Percentiles rank a stretch among this genome's conserved stretches.
These are phyloP conservation scores for Xanthia togata DNA, from an alignment of 2,888 invertebrate species.

Conservation along the genomic window DNA sequence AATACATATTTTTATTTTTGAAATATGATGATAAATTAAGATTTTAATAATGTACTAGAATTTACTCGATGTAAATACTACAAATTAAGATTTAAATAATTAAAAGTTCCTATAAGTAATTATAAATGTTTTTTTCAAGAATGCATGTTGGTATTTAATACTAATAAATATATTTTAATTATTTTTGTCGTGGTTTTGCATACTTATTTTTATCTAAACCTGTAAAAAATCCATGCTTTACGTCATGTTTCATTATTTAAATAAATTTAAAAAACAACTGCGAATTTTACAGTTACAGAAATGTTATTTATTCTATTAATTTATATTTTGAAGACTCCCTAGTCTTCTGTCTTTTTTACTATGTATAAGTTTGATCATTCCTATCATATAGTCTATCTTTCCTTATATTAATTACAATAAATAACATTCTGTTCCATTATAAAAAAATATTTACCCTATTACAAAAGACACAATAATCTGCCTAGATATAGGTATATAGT, in stretches of 20 bases:
- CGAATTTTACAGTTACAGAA: neutral
- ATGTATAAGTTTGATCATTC: neutral
- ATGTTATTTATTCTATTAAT: neutral
- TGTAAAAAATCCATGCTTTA: neutral
- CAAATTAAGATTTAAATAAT: constrained; percentile 48
- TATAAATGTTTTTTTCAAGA: constrained; percentile 36
- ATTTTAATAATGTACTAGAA: constrained; percentile 52
- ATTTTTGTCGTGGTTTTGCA: neutral
- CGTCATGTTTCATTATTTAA: too few species aligned
- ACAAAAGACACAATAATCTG: neutral
- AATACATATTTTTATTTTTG: constrained; percentile 11
- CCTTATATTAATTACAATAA: neutral
- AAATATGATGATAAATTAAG: constrained; percentile 13
- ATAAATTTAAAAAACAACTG: neutral
- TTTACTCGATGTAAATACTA: constrained; percentile 69
- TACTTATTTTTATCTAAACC: neutral
- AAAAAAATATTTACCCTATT: neutral
- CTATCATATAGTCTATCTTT: neutral
- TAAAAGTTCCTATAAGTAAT: constrained; percentile 58
- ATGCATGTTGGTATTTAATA: constrained; percentile 62
- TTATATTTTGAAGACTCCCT: neutral
- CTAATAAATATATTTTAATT: constrained; percentile 53
- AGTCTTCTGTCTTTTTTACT: neutral
- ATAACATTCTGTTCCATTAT: neutral
- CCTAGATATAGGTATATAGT: neutral